Evolutionary conservation across 2,797 vertebrate genomes (phyloP).

Genomic region (Mionectes olivaceus): DNA sequence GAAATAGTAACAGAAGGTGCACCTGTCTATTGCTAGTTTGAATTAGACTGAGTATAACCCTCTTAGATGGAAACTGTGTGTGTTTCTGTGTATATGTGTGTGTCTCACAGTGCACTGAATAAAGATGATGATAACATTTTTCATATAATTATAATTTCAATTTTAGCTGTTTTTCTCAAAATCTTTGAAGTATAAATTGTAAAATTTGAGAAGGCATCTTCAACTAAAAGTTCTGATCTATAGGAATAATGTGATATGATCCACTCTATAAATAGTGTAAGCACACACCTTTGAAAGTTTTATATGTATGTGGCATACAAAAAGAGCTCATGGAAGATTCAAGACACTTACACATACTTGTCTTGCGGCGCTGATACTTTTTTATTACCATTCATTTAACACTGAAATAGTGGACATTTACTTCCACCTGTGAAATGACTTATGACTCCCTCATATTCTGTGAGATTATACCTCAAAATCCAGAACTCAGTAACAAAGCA

Average conservation of each 20-base stretch:
- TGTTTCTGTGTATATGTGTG: neutral
- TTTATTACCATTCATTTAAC: neutral
- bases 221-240: neutral
- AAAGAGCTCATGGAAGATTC: neutral
- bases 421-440: neutral
- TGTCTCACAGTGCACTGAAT: neutral
- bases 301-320: neutral
- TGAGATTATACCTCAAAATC: neutral
- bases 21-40: neutral
- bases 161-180: neutral
- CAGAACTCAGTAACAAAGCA: neutral
- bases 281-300: neutral
- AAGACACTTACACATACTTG: neutral
- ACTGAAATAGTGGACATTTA: neutral
- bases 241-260: neutral
- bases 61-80: neutral
- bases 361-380: neutral
- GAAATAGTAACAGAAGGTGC: neutral
- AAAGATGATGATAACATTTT: neutral
- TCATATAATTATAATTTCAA: neutral
- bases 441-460: neutral
- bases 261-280: neutral
- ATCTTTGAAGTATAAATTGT: neutral
- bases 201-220: neutral
- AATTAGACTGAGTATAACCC: neutral